phyloP scores from a whole-genome alignment of 2,888 invertebrate species.

The Graphium colonna region DNA sequence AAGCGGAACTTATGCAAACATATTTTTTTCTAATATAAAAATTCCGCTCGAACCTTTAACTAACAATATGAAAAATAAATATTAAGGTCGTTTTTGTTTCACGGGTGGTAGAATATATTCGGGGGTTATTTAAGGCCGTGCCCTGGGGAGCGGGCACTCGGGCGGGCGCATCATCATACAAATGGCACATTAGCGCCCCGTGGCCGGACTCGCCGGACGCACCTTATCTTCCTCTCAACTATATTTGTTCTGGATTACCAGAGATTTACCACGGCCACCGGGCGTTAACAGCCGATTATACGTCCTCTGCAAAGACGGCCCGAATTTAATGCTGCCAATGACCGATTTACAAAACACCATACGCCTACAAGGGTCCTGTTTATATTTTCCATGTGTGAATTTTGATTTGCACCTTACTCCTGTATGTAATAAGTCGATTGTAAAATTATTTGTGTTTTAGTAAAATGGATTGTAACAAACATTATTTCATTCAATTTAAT shows the following conservation, averaged over 20 bases:
- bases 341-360: slow-evolving; percentile 48
- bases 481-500: no score
- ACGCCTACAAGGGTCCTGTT: slow-evolving; percentile 20
- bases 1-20: no score
- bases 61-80: neutral
- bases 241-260: slow-evolving; percentile 77
- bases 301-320: slow-evolving; percentile 72
- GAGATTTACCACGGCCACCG: slow-evolving; percentile 75
- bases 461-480: no score
- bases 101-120: slow-evolving; percentile 20
- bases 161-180: slow-evolving; percentile 68
- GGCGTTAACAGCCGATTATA: slow-evolving; percentile 69
- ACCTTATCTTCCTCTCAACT: slow-evolving; percentile 76
- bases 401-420: no score
- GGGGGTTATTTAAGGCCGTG: slow-evolving; percentile 41
- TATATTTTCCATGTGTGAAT: no score
- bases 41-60: no score
- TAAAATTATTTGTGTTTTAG: no score
- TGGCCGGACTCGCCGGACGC: slow-evolving; percentile 55
- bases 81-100: no score
- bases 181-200: slow-evolving; percentile 73
- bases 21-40: no score
- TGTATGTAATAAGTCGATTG: no score
- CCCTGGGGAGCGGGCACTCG: slow-evolving; percentile 35
- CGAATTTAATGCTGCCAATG: slow-evolving; percentile 56